Evolutionary conservation across 1,140 invertebrate genomes (phyloP).

Genomic region (Dinothrombium tinctorium): DNA sequence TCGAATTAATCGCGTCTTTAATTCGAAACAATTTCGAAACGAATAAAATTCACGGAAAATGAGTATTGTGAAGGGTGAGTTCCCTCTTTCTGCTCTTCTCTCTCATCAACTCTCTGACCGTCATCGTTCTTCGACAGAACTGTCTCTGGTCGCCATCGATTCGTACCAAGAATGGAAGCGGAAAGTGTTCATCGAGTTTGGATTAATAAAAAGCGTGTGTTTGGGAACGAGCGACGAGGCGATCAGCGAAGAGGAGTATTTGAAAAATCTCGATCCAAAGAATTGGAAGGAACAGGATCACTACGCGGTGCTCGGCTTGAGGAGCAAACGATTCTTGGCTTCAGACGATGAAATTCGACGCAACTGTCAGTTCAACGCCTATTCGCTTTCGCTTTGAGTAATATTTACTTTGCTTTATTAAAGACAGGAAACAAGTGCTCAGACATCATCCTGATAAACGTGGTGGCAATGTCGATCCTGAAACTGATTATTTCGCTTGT

Average conservation of each 20-base stretch:
- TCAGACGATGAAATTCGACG: conserved; percentile 74
- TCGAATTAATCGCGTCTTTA: no score
- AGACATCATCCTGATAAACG: conserved; percentile 95
- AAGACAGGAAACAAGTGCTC: conserved; percentile 59
- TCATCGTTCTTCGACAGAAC: no score
- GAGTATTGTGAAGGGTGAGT: no score
- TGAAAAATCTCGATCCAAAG: conserved; percentile 74
- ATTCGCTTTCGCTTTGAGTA: not conserved
- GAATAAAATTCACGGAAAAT: no score
- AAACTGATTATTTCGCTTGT: conserved; percentile 92
- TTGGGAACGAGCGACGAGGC: no score
- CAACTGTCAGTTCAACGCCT: conserved; percentile 43
- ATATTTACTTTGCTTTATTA: conserved; percentile 15
- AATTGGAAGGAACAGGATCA: conserved; percentile 94
- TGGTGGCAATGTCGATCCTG: conserved; percentile 47
- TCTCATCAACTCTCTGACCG: no score
- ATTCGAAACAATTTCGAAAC: no score
- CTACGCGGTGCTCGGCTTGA: conserved; percentile 74
- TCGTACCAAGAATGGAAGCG: no score
- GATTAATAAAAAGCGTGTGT: no score
- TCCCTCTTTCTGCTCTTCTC: no score
- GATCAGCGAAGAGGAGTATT: conserved; percentile 39
- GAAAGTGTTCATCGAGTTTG: no score
- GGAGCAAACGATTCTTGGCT: conserved; percentile 47
- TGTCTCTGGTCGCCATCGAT: no score